Conservation (phyloP, 2,888 invertebrate species). For the Eustalomyia histrio region DNA sequence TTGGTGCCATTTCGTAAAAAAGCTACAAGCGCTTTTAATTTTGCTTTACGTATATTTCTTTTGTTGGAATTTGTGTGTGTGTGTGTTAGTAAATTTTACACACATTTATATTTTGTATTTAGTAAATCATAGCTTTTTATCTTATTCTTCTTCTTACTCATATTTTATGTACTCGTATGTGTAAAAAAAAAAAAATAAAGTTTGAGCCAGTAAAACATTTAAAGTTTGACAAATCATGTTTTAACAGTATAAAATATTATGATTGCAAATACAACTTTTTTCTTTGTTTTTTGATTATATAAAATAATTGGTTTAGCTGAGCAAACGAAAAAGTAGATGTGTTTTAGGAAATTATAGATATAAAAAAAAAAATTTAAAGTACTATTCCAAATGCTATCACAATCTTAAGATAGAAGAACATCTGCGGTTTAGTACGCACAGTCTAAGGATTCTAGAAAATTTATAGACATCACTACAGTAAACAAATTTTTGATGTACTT, state of each 20-base stretch:
- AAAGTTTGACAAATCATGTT: slow-evolving; percentile 63
- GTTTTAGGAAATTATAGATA: background rate
- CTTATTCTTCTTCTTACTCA: background rate
- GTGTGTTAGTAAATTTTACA: background rate
- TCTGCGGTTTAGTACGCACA: too few species aligned
- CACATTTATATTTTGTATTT: slow-evolving; percentile 32
- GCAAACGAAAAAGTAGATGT: background rate
- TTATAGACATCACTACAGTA: too few species aligned
- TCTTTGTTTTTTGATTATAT: background rate
- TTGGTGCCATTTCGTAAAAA: too few species aligned
- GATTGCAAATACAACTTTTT: slow-evolving; percentile 15
- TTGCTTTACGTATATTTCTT: too few species aligned
- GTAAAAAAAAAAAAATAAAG: slow-evolving; percentile 31
- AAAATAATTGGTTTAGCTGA: background rate
- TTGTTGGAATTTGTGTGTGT: background rate
- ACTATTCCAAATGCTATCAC: too few species aligned
- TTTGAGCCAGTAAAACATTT: slow-evolving; percentile 36
- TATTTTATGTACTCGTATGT: background rate
- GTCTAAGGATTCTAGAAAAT: too few species aligned
- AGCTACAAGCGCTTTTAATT: too few species aligned
- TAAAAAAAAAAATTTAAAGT: background rate
- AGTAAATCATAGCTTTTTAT: slow-evolving; percentile 43
- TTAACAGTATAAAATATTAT: slow-evolving; percentile 54
- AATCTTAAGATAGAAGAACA: too few species aligned
- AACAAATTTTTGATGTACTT: too few species aligned